Evolutionary conservation across 23 tunicate genomes (phyloP).

Genomic region (Phallusia fumigata): DNA sequence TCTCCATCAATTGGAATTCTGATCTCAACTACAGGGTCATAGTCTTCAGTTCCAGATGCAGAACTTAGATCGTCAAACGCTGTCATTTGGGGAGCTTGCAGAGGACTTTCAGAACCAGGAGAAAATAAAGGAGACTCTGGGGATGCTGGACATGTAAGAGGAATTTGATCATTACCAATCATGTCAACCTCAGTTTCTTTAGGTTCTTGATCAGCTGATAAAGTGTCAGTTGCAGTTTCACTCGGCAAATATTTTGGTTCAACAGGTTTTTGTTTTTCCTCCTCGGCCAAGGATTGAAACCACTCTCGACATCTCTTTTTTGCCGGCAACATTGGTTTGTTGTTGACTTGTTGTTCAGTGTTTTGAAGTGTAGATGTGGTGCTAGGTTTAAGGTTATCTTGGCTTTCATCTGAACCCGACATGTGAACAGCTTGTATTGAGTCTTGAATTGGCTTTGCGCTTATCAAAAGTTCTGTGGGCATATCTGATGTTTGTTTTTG

Average conservation of each 20-base stretch:
- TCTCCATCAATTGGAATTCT: slow-evolving; percentile 16
- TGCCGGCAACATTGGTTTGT: slow-evolving; percentile 11
- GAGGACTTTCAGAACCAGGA: slow-evolving; percentile 21
- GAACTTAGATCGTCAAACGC: slow-evolving; percentile 24
- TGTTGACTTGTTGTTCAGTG: not conserved
- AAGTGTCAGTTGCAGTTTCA: not conserved
- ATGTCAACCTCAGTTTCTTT: not conserved
- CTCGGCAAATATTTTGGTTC: not conserved
- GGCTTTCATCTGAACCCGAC: too few species aligned
- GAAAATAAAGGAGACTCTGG: slow-evolving; percentile 28
- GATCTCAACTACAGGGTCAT: slow-evolving; percentile 2
- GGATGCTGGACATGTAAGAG: not conserved
- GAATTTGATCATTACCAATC: too few species aligned
- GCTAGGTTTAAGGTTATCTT: too few species aligned
- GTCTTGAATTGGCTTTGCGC: too few species aligned
- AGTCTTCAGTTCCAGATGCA: slow-evolving; percentile 16
- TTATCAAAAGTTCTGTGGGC: not conserved
- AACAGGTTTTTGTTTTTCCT: not conserved
- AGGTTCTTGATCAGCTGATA: not conserved
- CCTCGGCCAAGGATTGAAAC: slow-evolving; percentile 8
- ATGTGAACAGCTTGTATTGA: too few species aligned
- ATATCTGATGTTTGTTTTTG: not conserved
- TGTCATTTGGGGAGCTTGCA: slow-evolving; percentile 18
- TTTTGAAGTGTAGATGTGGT: too few species aligned
- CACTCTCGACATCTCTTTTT: slow-evolving; percentile 5